Conservation (phyloP, 2,797 vertebrate genomes). For the Zenarchopterus dispar region DNA sequence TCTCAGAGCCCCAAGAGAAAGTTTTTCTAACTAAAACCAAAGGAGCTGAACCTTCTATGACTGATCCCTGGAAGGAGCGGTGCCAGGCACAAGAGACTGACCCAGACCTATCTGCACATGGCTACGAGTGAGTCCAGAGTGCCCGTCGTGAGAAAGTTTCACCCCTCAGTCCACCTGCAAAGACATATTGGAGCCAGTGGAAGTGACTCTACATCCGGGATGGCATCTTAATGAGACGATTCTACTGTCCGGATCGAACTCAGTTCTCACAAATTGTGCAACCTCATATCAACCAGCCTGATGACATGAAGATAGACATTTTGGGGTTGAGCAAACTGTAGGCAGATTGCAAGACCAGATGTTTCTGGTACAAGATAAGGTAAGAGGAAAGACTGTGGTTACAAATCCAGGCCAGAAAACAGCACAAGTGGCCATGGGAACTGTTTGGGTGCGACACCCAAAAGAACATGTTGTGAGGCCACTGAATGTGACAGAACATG, state of each 20-base stretch:
- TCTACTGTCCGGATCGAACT: conserved; percentile 14
- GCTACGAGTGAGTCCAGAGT: conserved; percentile 15
- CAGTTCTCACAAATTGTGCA: conserved; percentile 35
- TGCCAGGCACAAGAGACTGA: conserved; percentile 2
- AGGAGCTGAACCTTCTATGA: neutral
- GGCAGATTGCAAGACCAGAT: conserved; percentile 12
- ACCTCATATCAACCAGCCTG: neutral
- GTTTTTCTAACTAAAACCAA: neutral
- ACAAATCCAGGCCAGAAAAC: too few relatives aligned
- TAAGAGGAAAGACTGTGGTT: conserved; percentile 22
- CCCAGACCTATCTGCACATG: conserved; percentile 13
- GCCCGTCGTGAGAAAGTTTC: conserved; percentile 17
- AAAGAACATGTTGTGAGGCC: too few relatives aligned
- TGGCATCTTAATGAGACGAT: neutral
- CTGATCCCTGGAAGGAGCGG: neutral
- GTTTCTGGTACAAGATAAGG: conserved; percentile 39
- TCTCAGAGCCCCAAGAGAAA: neutral
- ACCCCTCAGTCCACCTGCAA: conserved; percentile 37
- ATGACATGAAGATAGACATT: conserved; percentile 29
- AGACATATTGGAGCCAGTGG: conserved; percentile 44
- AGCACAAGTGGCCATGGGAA: too few relatives aligned
- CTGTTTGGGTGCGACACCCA: too few relatives aligned
- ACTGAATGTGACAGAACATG: too few relatives aligned
- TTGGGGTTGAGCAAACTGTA: conserved; percentile 27
- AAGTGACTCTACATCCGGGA: conserved; percentile 16